Evolutionary conservation across 2,888 invertebrate genomes (phyloP).

Genomic region (Drosophila putrida): DNA sequence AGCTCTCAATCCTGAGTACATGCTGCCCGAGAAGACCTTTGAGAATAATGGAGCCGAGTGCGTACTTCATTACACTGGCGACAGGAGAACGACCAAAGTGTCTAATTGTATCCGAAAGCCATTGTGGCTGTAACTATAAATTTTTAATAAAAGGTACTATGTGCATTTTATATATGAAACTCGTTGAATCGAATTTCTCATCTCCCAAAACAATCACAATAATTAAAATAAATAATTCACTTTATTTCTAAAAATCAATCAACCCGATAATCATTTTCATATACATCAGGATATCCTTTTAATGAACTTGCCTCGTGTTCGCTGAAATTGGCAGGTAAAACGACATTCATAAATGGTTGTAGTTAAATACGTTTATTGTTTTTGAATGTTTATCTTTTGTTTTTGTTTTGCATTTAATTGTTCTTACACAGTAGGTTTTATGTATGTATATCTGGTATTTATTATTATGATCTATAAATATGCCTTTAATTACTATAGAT

Average conservation of each 20-base stretch:
- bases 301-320: not conserved
- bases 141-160: not conserved
- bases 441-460: conserved; percentile 70
- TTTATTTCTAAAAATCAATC: not conserved
- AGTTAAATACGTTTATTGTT: conserved; percentile 81
- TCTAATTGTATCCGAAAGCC: conserved; percentile 66
- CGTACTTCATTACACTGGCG: conserved; percentile 72
- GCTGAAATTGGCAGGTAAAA: not conserved
- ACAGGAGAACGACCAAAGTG: conserved; percentile 63
- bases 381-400: conserved; percentile 45
- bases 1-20: conserved; percentile 80
- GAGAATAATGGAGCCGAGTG: conserved; percentile 83
- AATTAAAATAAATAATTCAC: not conserved
- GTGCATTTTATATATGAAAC: not conserved
- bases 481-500: conserved; percentile 77
- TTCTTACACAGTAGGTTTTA: conserved; percentile 71
- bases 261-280: not conserved
- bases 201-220: not conserved
- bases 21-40: conserved; percentile 76
- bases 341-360: conserved; percentile 45
- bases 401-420: conserved; percentile 65
- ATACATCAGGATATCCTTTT: not conserved
- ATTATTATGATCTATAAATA: conserved; percentile 73
- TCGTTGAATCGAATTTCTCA: not conserved
- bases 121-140: conserved; percentile 41